These are phyloP conservation scores for Selenia dentaria DNA, from an alignment of 2,888 invertebrate genomes.

Conservation along the genomic window DNA sequence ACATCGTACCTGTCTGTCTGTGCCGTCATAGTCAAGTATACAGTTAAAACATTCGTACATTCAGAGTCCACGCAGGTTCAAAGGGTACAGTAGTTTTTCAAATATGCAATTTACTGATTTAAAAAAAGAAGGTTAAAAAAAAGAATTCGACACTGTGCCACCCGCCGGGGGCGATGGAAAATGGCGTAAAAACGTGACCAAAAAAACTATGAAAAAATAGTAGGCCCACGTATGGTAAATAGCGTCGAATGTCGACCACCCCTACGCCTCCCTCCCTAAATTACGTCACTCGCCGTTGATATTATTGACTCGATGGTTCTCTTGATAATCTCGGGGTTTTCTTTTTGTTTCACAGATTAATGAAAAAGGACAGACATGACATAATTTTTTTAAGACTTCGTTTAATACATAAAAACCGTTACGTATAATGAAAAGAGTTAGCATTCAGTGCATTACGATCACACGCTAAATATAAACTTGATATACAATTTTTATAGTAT, in stretches of 20 bases:
- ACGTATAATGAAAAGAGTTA: too few relatives aligned
- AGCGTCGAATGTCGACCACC: constrained; percentile 53
- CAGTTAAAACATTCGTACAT: neutral
- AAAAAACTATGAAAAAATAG: constrained; percentile 66
- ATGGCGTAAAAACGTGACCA: constrained; percentile 69
- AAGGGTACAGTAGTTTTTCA: constrained; percentile 71
- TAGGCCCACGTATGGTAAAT: constrained; percentile 75
- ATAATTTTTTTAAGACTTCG: too few relatives aligned
- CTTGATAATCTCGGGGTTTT: constrained; percentile 18
- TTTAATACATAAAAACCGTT: too few relatives aligned
- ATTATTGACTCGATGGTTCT: constrained; percentile 29
- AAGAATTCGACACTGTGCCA: constrained; percentile 53
- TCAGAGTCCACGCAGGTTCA: constrained; percentile 5
- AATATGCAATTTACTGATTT: constrained; percentile 84
- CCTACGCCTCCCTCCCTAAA: constrained; percentile 51
- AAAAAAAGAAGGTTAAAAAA: constrained; percentile 50
- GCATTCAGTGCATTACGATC: too few relatives aligned
- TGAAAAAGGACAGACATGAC: too few relatives aligned
- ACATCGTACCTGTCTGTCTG: neutral
- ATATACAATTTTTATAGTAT: too few relatives aligned
- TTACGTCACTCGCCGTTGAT: constrained; percentile 35
- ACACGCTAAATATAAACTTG: too few relatives aligned
- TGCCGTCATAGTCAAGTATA: constrained; percentile 1
- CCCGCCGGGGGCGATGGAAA: constrained; percentile 69
- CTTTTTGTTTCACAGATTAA: constrained; percentile 4